Evolutionary conservation across 30 jellyfish, hydroid and myxozoan genomes (phyloP), one percentile per base, ranked within the genome.

Genomic region (Pseudorhiza aurosa): DNA sequence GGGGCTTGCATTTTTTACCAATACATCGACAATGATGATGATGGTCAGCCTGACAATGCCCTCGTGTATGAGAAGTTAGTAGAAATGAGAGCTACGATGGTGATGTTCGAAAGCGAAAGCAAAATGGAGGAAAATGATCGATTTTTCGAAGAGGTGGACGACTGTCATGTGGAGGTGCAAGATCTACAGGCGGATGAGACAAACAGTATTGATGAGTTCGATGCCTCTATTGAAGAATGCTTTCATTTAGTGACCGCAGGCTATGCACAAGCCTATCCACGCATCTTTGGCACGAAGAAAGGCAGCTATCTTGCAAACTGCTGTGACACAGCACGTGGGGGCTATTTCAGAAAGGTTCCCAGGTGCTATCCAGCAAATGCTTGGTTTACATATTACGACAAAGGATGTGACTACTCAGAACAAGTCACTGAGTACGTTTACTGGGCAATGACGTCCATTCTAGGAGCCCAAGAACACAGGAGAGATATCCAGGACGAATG

Each of bases 311-410:
- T 79, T 26, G 91, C 91, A 40, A 51, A 79, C 29, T 64, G 81
- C 39, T 49, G 77, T 26, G 91, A 79, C 73, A 26, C 35, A 26
- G 91, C 91, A 15, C 82, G 91, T 25, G 91, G 91, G 1, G 91
- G 91, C 22, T 47, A 64, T 64, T 79, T 79, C 21, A 21, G 30
- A 37, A 62, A 28, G 17, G 75, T 64, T 15, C 91, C 91, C 6
- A 47, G 46, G 25, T 14, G 37, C 6, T 79, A 79, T 49, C 91
- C 91, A 11, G 17, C 49, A 14, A 50, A 69, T 6, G 91, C 91
- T 1, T 79, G 91, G 91, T 79, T 79, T 28, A 79, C 83, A 8
- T 79, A 79, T 25, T 64, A 79, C 62, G 91, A 79, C 33, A 22
- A 59, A 27, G 64, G 84, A n/a, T 79, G 91, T 29, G 84, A 44